phyloP scores from a whole-genome alignment of 2,888 invertebrate species.

The Drosophila meridionalis region DNA sequence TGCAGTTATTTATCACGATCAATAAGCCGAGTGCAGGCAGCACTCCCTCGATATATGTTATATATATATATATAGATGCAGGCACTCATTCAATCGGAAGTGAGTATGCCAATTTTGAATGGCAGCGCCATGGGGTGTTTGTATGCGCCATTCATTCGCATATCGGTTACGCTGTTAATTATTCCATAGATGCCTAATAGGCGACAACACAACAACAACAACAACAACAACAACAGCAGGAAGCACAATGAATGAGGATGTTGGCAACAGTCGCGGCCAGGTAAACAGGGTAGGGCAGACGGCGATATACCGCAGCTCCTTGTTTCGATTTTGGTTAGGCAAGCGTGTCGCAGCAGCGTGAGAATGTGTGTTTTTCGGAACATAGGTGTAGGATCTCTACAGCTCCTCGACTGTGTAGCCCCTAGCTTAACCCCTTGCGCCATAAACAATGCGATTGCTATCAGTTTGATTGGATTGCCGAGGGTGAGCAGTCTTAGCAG shows the following conservation, averaged over 20 bases:
- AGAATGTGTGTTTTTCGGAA: conserved; percentile 56
- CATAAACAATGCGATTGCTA: conserved; percentile 75
- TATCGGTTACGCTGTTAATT: conserved; percentile 73
- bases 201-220: conserved; percentile 48
- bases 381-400: not conserved
- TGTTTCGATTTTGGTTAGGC: conserved; percentile 36
- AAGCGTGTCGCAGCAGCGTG: conserved; percentile 66
- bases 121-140: conserved; percentile 23
- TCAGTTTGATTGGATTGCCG: conserved; percentile 58
- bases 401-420: not conserved
- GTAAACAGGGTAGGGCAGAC: conserved; percentile 19
- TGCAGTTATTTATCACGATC: conserved; percentile 76
- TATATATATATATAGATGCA: conserved; percentile 7
- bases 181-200: conserved; percentile 69
- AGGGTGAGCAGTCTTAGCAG: not conserved
- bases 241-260: conserved; percentile 48
- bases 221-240: conserved; percentile 30
- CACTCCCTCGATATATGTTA: conserved; percentile 39
- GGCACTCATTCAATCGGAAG: conserved; percentile 65
- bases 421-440: conserved; percentile 32
- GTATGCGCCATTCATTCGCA: conserved; percentile 47
- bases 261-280: conserved; percentile 50
- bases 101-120: conserved; percentile 61
- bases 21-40: conserved; percentile 24
- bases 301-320: conserved; percentile 42